These are phyloP conservation scores for Dascyllus trimaculatus DNA, from an alignment of 2,113 vertebrate genomes.

Conservation along the genomic window DNA sequence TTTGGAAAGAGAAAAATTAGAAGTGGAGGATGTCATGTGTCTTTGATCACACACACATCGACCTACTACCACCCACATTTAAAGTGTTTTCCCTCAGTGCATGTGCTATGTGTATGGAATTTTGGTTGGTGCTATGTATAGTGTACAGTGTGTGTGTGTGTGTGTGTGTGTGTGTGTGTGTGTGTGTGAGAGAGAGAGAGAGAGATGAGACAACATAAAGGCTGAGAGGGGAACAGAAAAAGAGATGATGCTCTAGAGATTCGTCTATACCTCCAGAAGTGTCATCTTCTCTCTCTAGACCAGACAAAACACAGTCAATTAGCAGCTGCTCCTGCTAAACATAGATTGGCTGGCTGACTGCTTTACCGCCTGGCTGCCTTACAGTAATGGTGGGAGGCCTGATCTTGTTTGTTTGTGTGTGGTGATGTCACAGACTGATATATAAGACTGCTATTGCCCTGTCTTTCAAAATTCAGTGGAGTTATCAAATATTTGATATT, in stretches of 20 bases:
- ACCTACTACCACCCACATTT: too few species aligned
- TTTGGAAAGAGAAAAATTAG: too few species aligned
- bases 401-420: neutral
- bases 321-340: slow-evolving; percentile 37
- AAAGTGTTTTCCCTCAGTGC: too few species aligned
- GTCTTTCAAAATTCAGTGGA: neutral
- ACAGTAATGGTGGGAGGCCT: neutral
- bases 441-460: neutral
- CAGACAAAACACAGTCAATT: slow-evolving; percentile 37
- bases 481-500: too few species aligned
- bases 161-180: too few species aligned
- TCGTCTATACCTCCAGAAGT: slow-evolving; percentile 38
- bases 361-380: slow-evolving; percentile 14
- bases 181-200: too few species aligned
- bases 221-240: neutral
- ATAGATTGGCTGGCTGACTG: slow-evolving; percentile 27
- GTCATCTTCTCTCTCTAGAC: slow-evolving; percentile 24
- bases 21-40: too few species aligned
- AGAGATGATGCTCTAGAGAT: slow-evolving; percentile 14
- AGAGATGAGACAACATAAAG: neutral
- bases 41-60: too few species aligned
- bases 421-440: neutral
- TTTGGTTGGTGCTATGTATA: too few species aligned
- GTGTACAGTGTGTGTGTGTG: too few species aligned
- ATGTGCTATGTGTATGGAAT: too few species aligned